Evolutionary conservation across 2,113 vertebrate species (phyloP).

Genomic region (Saguinus midas): DNA sequence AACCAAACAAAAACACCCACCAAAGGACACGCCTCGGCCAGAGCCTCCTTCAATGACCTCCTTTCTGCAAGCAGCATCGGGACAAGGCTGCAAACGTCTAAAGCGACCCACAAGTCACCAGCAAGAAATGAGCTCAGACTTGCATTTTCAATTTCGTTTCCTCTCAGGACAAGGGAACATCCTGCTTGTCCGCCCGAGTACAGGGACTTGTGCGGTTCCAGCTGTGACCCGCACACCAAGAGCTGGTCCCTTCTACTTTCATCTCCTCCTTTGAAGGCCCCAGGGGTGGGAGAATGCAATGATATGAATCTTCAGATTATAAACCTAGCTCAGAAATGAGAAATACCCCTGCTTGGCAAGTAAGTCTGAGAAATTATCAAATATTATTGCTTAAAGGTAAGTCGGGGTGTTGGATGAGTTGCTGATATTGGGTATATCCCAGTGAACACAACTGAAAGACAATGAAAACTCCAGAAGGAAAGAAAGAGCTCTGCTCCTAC

Average conservation of each 20-base stretch:
- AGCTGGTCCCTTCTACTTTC: neutral
- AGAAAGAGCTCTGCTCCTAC: neutral
- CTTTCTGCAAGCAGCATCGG: neutral
- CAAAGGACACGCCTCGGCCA: conserved; percentile 1
- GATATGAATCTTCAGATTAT: neutral
- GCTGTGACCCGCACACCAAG: neutral
- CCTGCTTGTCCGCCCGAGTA: neutral
- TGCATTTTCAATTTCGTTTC: neutral
- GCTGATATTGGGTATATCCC: neutral
- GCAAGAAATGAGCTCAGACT: conserved; percentile 31
- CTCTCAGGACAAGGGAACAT: neutral
- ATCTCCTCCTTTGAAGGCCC: conserved; percentile 20
- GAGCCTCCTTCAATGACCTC: conserved; percentile 25
- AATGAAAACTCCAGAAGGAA: neutral
- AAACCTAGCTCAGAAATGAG: neutral
- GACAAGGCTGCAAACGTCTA: neutral
- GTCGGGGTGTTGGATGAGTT: neutral
- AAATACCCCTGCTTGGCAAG: neutral
- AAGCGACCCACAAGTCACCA: neutral
- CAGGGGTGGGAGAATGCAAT: neutral
- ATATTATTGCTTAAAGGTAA: neutral
- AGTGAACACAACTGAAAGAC: neutral
- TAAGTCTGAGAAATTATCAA: neutral
- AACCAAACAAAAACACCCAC: conserved; percentile 63
- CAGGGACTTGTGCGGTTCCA: neutral